A percentile compares a stretch with the other conserved stretches of the same genome.
Conservation (phyloP, 2,888 invertebrate genomes). For the Tetragonula carbonaria region DNA sequence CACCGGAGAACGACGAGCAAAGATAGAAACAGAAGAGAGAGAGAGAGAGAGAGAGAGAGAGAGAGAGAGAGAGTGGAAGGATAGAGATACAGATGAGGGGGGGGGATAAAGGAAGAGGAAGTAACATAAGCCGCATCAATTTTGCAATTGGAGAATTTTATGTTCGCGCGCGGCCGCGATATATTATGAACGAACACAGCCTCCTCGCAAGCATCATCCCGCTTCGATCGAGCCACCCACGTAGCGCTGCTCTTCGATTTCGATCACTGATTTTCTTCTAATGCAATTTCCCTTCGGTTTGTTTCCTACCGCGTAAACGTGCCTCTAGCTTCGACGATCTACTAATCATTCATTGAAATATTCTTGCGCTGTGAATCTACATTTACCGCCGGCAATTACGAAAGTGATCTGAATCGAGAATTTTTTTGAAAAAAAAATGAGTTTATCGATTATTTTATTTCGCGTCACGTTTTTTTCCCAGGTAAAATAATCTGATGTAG, state of each 20-base stretch:
- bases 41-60: constrained; percentile 20
- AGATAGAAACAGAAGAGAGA: not conserved
- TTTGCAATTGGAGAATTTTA: constrained; percentile 84
- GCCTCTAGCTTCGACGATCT: too few species aligned
- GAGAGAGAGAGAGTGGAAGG: constrained; percentile 24
- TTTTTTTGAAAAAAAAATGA: too few species aligned
- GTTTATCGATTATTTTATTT: too few species aligned
- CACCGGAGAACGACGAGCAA: constrained; percentile 4
- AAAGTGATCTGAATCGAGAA: too few species aligned
- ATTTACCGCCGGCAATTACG: too few species aligned
- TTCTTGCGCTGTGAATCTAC: too few species aligned
- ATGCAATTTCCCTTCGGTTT: constrained; percentile 5
- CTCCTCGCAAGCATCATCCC: constrained; percentile 23
- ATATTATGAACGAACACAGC: constrained; percentile 79
- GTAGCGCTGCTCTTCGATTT: constrained; percentile 1
- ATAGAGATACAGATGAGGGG: constrained; percentile 50
- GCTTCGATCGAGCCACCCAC: constrained; percentile 40
- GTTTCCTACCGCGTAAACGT: not conserved
- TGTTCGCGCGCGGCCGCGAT: constrained; percentile 80
- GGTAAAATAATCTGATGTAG: too few species aligned
- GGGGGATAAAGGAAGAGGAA: constrained; percentile 59
- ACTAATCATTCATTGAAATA: too few species aligned
- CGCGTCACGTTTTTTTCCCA: too few species aligned
- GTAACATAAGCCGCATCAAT: constrained; percentile 83
- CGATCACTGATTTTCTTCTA: constrained; percentile 24